Percentiles rank a stretch among this genome's conserved stretches.
Evolutionary conservation across 2,888 invertebrate species (phyloP).

Genomic region (Lasius fuliginosus): DNA sequence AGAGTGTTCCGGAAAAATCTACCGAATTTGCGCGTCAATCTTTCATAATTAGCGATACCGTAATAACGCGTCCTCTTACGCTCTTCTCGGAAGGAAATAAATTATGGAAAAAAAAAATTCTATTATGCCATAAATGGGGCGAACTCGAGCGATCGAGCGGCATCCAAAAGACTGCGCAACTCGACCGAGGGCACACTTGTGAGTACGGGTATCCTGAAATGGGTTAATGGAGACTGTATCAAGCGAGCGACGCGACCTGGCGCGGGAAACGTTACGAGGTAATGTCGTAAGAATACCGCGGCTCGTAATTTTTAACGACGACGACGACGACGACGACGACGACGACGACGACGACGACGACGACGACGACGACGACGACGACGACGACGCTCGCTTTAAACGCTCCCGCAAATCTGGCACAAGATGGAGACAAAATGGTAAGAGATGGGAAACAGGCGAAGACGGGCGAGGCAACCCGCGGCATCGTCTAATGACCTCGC

Average conservation of each 20-base stretch:
- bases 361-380: no score
- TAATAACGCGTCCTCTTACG: not conserved
- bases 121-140: not conserved
- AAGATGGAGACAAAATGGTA: slow-evolving; percentile 38
- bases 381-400: slow-evolving; percentile 65
- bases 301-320: slow-evolving; percentile 80
- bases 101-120: slow-evolving; percentile 9
- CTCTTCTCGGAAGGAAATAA: not conserved
- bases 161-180: slow-evolving; percentile 16
- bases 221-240: slow-evolving; percentile 49
- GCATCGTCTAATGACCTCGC: slow-evolving; percentile 79
- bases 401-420: slow-evolving; percentile 59
- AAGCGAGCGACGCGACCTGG: slow-evolving; percentile 4
- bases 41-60: not conserved
- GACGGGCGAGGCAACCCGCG: slow-evolving; percentile 60
- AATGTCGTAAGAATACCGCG: slow-evolving; percentile 53
- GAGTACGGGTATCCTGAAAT: slow-evolving; percentile 15
- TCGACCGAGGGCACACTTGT: not conserved
- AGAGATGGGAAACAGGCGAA: slow-evolving; percentile 45
- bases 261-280: slow-evolving; percentile 15
- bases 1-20: not conserved
- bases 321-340: slow-evolving; percentile 68
- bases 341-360: slow-evolving; percentile 70
- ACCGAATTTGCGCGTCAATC: not conserved
- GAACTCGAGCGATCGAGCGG: slow-evolving; percentile 1